phyloP scores from a whole-genome alignment of 2,113 vertebrate species.

The Oncorhynchus masou region DNA sequence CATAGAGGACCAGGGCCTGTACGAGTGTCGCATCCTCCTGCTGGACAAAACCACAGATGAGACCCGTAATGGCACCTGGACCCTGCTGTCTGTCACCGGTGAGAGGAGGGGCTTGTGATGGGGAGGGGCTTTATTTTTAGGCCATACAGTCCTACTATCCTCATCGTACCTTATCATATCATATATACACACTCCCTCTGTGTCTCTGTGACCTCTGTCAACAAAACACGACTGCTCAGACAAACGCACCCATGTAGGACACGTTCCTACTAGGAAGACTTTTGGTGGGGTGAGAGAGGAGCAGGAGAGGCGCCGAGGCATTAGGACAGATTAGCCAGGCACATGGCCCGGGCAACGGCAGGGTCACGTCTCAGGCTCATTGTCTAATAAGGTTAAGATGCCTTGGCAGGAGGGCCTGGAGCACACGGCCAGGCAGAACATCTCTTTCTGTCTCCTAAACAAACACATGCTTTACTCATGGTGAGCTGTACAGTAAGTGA shows the following conservation, averaged over 20 bases:
- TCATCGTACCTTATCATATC: too few relatives aligned
- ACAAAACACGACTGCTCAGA: too few relatives aligned
- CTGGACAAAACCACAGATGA: constrained; percentile 83
- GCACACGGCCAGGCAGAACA: too few relatives aligned
- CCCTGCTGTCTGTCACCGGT: constrained; percentile 86
- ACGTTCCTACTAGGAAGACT: too few relatives aligned
- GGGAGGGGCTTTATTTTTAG: not conserved
- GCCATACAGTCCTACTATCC: too few relatives aligned
- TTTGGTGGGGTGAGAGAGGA: not conserved
- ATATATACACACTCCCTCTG: too few relatives aligned
- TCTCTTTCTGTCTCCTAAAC: too few relatives aligned
- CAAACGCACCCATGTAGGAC: too few relatives aligned
- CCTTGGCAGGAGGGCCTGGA: not conserved
- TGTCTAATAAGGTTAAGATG: not conserved
- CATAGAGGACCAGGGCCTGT: constrained; percentile 86
- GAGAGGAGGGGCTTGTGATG: not conserved
- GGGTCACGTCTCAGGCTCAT: not conserved
- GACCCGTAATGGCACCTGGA: constrained; percentile 86
- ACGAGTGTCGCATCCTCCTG: constrained; percentile 88
- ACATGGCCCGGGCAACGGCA: not conserved
- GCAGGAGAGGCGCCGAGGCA: not conserved
- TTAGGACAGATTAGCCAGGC: constrained; percentile 2
- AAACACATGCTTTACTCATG: too few relatives aligned
- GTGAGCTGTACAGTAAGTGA: too few relatives aligned
- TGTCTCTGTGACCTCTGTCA: too few relatives aligned